phyloP scores from a whole-genome alignment of 1,140 invertebrate genomes.

The Procambarus virginalis region DNA sequence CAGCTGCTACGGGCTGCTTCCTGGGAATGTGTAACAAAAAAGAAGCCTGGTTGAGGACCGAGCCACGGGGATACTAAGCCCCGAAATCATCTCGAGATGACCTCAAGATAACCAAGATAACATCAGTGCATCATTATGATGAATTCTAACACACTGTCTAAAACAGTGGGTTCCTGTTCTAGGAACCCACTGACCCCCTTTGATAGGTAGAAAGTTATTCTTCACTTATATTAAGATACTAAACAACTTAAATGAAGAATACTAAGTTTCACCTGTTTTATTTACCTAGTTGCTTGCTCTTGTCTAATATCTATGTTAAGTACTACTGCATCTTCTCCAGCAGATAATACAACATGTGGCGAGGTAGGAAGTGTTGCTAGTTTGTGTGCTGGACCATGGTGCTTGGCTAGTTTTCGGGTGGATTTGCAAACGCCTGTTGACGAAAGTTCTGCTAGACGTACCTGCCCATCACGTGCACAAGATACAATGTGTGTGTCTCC shows the following conservation, averaged over 20 bases:
- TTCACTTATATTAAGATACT: background rate
- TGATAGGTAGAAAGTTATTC: too few species aligned
- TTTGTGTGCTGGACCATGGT: slow-evolving; percentile 86
- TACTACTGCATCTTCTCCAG: slow-evolving; percentile 90
- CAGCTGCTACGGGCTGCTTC: too few species aligned
- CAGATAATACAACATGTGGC: slow-evolving; percentile 87
- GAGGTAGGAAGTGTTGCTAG: slow-evolving; percentile 83
- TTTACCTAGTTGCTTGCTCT: slow-evolving; percentile 78
- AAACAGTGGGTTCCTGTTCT: too few species aligned
- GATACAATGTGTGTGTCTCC: slow-evolving; percentile 89
- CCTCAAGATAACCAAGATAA: too few species aligned
- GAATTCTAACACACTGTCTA: too few species aligned
- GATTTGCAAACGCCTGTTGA: slow-evolving; percentile 76
- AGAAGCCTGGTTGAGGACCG: too few species aligned
- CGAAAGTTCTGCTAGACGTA: slow-evolving; percentile 79
- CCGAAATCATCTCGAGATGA: too few species aligned
- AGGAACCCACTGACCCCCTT: too few species aligned
- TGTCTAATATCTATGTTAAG: slow-evolving; percentile 87
- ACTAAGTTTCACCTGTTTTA: background rate
- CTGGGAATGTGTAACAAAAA: too few species aligned
- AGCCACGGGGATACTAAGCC: too few species aligned
- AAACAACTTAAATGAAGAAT: background rate
- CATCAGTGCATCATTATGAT: too few species aligned
- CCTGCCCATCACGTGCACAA: slow-evolving; percentile 91
- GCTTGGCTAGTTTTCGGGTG: slow-evolving; percentile 81